A percentile compares a stretch with the other conserved stretches of the same genome.
phyloP scores from a whole-genome alignment of 2,888 invertebrate genomes.

The Aphodius sticticus region DNA sequence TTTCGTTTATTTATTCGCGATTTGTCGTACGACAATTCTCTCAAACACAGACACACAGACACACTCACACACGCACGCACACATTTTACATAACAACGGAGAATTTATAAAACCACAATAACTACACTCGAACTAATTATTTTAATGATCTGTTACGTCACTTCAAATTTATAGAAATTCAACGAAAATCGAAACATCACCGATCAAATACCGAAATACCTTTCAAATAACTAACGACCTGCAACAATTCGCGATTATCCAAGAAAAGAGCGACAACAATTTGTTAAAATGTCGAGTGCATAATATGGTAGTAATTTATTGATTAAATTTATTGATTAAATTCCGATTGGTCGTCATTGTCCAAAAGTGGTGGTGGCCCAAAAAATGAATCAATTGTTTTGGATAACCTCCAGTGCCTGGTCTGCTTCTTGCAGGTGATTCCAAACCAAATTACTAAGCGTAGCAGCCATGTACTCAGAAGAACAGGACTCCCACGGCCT shows the following conservation, averaged over 20 bases:
- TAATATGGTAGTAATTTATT: not conserved
- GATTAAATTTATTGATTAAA: not conserved
- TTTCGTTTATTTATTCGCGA: not conserved
- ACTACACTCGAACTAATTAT: not conserved
- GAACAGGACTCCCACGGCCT: slow-evolving; percentile 70
- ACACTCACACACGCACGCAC: not conserved
- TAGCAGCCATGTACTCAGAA: slow-evolving; percentile 65
- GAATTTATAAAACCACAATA: not conserved
- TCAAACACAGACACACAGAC: not conserved
- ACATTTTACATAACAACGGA: not conserved
- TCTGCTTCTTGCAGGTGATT: slow-evolving; percentile 34
- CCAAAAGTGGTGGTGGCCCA: not conserved
- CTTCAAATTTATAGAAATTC: slow-evolving; percentile 4
- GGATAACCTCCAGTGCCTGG: not conserved
- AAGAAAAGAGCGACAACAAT: not conserved
- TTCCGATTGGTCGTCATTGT: not conserved
- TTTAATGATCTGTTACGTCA: not conserved
- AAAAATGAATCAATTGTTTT: slow-evolving; percentile 4
- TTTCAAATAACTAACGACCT: not conserved
- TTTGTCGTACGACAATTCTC: not conserved
- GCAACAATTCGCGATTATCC: not conserved
- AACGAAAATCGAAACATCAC: not conserved
- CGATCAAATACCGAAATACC: not conserved
- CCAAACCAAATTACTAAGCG: slow-evolving; percentile 35
- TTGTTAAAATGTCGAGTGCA: not conserved